Base-by-base conservation (phyloP, 2,888 invertebrate genomes). In the Phortica okadai region DNA sequence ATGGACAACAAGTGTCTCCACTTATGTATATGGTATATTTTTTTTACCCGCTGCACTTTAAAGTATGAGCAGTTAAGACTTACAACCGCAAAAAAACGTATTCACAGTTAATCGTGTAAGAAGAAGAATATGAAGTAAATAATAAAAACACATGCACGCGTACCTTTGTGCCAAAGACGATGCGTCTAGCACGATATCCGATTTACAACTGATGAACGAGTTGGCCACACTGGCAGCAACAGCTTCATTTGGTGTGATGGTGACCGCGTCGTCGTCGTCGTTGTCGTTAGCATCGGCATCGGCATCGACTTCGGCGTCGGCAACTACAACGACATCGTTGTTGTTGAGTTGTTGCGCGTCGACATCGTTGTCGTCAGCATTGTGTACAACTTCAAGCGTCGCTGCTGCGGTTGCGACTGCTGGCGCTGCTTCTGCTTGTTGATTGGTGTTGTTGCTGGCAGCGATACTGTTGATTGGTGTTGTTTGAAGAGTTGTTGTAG, bases 151-250 rank as follows among this genome's bases (percentile, higher is more conserved):
- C 45, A 66, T 75, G 77, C 79, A 80, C 88, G 89, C 90, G 90
- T 90, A 90, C 90, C 90, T 90, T 89, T 88, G 86, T 83, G 81
- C 79, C 79, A 83, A 81, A 83, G 88, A 82, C 83, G 89, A 84
- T 85, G 87, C 86, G 88, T 88, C 88, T 86, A 89, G 90, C 90
- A 90, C 89, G 89, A 88, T 86, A 89, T 89, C 89, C 90, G 90
- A 90, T 87, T 89, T 90, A 90, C 91, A 89, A 90, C 90, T 90
- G 88, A 88, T 83, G 80, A 84, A 84, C 78, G 78, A 80, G 80
- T 80, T 85, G 84, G 84, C 78, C 81, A 81, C 83, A 84, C 83
- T 84, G 85, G 83, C 82, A 83, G 83, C 84, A 83, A 83, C 83
- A 82, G 81, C 81, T 79, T 80, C 62, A 25, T 8, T 59, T 59